These are phyloP conservation scores for Arizona elegans DNA, from an alignment of 2,113 vertebrate species.

Conservation along the genomic window DNA sequence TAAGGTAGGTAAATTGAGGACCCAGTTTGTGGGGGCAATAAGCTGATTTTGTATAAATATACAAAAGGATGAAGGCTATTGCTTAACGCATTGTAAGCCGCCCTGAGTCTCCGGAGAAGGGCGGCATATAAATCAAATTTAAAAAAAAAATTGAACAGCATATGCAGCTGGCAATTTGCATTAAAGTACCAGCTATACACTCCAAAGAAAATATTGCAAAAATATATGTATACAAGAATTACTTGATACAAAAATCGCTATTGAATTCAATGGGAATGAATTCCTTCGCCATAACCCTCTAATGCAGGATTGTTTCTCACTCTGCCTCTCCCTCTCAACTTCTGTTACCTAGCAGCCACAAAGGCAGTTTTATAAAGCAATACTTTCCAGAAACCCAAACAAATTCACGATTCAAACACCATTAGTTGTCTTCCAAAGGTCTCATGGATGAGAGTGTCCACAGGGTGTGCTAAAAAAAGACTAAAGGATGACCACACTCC, in stretches of 20 bases:
- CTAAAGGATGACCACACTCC: neutral
- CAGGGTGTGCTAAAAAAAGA: neutral
- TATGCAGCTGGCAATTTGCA: neutral
- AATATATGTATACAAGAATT: neutral
- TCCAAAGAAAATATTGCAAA: neutral
- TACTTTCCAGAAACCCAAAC: no score
- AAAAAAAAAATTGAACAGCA: neutral
- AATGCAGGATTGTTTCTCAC: neutral
- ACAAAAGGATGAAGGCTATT: no score
- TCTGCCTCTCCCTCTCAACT: no score
- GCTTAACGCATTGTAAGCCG: no score
- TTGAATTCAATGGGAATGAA: neutral
- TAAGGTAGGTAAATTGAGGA: no score
- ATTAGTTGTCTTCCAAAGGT: no score
- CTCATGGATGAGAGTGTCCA: neutral
- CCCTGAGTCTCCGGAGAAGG: no score
- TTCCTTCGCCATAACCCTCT: neutral
- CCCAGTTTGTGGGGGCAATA: no score
- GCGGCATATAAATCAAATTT: no score
- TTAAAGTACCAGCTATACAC: neutral
- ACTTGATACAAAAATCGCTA: neutral
- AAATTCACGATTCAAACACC: no score
- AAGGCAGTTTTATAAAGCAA: neutral
- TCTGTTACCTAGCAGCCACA: neutral
- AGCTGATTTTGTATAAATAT: no score